A percentile compares a stretch with the other conserved stretches of the same genome.
Evolutionary conservation across 1,140 invertebrate genomes (phyloP).

Genomic region (Bactericera cockerelli): DNA sequence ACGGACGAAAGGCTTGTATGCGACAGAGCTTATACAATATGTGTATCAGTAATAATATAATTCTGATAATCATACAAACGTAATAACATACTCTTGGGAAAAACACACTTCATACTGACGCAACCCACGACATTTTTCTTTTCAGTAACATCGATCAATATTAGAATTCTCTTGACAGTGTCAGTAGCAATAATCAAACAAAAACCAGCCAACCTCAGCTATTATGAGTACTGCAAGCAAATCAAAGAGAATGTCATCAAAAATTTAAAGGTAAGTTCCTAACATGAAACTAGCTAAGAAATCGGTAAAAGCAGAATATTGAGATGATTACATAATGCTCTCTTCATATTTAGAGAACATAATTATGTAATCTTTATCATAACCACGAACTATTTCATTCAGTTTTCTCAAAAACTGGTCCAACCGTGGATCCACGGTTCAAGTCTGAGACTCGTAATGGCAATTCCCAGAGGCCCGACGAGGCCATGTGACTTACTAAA

Average conservation of each 20-base stretch:
- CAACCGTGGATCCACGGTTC: not conserved
- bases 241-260: not conserved
- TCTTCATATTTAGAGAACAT: not conserved
- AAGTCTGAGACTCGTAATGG: too few species aligned
- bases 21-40: too few species aligned
- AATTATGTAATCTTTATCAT: not conserved
- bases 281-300: not conserved
- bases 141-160: not conserved
- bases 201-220: not conserved
- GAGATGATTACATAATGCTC: not conserved
- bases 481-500: too few species aligned
- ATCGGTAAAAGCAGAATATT: not conserved
- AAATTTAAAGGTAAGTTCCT: not conserved
- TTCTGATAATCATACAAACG: too few species aligned
- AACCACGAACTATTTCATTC: not conserved
- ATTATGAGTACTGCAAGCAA: not conserved
- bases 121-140: not conserved
- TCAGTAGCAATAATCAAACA: not conserved
- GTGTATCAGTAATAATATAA: too few species aligned
- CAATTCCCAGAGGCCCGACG: too few species aligned
- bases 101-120: too few species aligned
- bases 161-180: not conserved
- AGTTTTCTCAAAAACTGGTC: not conserved
- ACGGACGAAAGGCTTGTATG: too few species aligned
- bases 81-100: too few species aligned